phyloP scores from a whole-genome alignment of 2,888 invertebrate species.

The Embidobia sp. region DNA sequence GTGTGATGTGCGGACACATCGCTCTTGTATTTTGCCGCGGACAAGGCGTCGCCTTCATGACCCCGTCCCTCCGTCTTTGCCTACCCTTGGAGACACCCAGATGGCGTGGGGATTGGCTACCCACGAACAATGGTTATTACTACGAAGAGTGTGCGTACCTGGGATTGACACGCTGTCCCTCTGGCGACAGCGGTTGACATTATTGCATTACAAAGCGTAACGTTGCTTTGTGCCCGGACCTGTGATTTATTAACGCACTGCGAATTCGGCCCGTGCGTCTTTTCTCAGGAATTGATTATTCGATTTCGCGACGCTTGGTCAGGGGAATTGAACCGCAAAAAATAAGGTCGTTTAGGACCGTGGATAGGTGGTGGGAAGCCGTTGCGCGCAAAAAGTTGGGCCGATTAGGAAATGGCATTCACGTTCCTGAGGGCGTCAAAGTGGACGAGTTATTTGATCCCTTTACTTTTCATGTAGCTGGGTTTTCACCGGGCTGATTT shows the following conservation, averaged over 20 bases:
- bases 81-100: neutral
- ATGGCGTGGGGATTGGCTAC: conserved; percentile 1
- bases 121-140: conserved; percentile 6
- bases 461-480: too few relatives aligned
- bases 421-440: too few relatives aligned
- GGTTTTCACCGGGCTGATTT: too few relatives aligned
- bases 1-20: too few relatives aligned
- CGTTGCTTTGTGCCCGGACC: neutral
- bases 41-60: too few relatives aligned
- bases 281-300: conserved; percentile 12
- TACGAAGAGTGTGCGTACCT: conserved; percentile 9
- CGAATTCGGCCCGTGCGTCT: conserved; percentile 2
- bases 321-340: conserved; percentile 2
- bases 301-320: neutral
- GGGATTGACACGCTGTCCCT: neutral
- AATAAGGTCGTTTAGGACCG: conserved; percentile 5
- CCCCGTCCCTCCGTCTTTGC: too few relatives aligned
- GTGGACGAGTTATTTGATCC: too few relatives aligned
- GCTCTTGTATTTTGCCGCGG: too few relatives aligned
- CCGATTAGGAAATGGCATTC: too few relatives aligned
- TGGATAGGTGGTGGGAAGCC: too few relatives aligned
- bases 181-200: conserved; percentile 16
- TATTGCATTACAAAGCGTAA: conserved; percentile 16
- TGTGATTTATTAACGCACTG: conserved; percentile 14
- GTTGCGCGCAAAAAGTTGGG: too few relatives aligned